These are phyloP conservation scores for Electrona antarctica DNA, from an alignment of 2,113 vertebrate genomes.

Conservation along the genomic window DNA sequence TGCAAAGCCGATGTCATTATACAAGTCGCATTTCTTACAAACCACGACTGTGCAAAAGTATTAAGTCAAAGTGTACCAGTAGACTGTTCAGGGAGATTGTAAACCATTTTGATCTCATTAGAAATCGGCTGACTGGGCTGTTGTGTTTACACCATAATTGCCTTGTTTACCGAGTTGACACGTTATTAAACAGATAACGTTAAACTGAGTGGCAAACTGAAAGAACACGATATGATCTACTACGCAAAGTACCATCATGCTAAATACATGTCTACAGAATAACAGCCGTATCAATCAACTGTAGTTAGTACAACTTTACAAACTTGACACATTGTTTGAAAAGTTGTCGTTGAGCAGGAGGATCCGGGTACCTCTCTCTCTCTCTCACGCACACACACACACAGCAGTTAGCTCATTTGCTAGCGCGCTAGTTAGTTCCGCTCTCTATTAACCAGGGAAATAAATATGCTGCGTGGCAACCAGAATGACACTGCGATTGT, in stretches of 20 bases:
- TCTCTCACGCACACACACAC: too few relatives aligned
- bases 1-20: slow-evolving; percentile 21
- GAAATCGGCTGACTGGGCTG: not conserved
- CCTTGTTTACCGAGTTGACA: too few relatives aligned
- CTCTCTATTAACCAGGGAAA: slow-evolving; percentile 45
- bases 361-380: slow-evolving; percentile 37
- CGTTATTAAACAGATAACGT: slow-evolving; percentile 44
- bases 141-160: not conserved
- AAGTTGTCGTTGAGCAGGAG: slow-evolving; percentile 10
- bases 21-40: too few relatives aligned
- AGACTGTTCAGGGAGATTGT: not conserved
- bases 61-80: not conserved
- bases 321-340: slow-evolving; percentile 56
- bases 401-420: slow-evolving; percentile 37
- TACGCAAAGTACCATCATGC: too few relatives aligned
- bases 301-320: too few relatives aligned
- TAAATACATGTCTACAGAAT: too few relatives aligned
- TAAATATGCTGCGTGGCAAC: not conserved
- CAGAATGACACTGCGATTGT: not conserved
- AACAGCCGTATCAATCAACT: too few relatives aligned
- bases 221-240: too few relatives aligned
- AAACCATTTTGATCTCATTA: slow-evolving; percentile 16
- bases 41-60: too few relatives aligned
- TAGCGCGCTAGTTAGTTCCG: slow-evolving; percentile 66
- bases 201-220: slow-evolving; percentile 1